Evolutionary conservation across 2,888 invertebrate species (phyloP).

Genomic region (Pteria penguin): DNA sequence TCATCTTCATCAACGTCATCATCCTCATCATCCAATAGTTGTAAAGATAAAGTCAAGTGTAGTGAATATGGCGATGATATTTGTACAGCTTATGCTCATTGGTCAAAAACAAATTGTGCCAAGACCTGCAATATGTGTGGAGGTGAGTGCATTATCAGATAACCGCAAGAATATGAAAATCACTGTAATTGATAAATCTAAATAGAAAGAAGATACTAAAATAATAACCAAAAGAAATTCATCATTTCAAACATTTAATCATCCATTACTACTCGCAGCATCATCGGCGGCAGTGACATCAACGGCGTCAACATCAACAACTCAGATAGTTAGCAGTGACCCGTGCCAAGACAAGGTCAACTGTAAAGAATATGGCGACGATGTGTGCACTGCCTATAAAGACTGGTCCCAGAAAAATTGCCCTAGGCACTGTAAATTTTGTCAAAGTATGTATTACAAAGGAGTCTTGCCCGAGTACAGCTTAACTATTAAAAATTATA

Average conservation of each 20-base stretch:
- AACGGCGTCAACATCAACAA: no score
- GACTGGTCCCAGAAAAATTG: constrained; percentile 30
- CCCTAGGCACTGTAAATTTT: constrained; percentile 21
- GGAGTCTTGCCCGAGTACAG: no score
- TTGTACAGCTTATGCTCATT: constrained; percentile 48
- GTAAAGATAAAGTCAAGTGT: constrained; percentile 51
- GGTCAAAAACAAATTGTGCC: constrained; percentile 51
- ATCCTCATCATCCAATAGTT: constrained; percentile 8
- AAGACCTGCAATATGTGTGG: constrained; percentile 18
- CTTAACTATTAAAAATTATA: no score
- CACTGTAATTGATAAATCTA: no score
- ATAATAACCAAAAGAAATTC: no score
- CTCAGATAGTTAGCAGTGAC: constrained; percentile 5
- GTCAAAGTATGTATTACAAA: background rate
- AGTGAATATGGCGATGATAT: constrained; percentile 44
- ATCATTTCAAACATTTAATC: no score
- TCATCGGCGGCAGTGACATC: no score
- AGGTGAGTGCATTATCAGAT: background rate
- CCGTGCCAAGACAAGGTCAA: constrained; percentile 21
- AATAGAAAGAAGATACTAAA: no score
- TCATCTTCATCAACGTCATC: background rate
- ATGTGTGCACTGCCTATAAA: constrained; percentile 29
- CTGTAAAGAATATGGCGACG: constrained; percentile 24
- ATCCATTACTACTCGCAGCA: no score
- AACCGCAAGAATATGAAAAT: background rate